Percentiles rank a stretch among this genome's conserved stretches.
phyloP scores from a whole-genome alignment of 2,797 vertebrate species.

The Protosalanx chinensis region DNA sequence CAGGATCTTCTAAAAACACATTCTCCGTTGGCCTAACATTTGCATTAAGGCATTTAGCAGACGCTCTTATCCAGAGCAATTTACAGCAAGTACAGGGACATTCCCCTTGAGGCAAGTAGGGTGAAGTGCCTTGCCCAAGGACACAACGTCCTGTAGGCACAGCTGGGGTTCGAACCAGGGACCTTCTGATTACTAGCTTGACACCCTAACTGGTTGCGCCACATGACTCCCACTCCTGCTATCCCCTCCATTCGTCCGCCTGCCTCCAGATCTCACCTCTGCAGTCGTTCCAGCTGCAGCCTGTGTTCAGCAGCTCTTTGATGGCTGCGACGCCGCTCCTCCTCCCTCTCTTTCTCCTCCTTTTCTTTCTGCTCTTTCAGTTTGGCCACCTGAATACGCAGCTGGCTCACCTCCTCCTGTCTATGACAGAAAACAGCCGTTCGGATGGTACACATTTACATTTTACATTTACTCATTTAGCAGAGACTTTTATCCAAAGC shows the following conservation, averaged over 20 bases:
- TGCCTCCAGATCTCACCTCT: slow-evolving; percentile 56
- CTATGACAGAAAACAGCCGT: slow-evolving; percentile 28
- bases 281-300: slow-evolving; percentile 63
- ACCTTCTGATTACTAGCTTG: no score
- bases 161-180: no score
- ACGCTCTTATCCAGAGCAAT: no score
- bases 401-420: slow-evolving; percentile 70
- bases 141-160: no score
- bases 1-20: neutral
- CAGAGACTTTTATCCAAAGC: no score
- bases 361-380: slow-evolving; percentile 60
- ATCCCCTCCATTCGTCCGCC: neutral
- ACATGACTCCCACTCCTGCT: neutral
- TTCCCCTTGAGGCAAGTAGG: no score
- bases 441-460: neutral
- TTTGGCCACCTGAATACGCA: slow-evolving; percentile 67
- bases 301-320: slow-evolving; percentile 58
- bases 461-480: no score
- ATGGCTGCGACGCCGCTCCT: slow-evolving; percentile 56
- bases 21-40: neutral
- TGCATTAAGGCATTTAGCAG: no score
- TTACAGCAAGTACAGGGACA: no score
- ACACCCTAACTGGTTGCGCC: neutral
- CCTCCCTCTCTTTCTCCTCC: slow-evolving; percentile 52
- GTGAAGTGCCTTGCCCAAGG: no score